Conservation (phyloP, 2,113 vertebrate species). For the Peromyscus leucopus region DNA sequence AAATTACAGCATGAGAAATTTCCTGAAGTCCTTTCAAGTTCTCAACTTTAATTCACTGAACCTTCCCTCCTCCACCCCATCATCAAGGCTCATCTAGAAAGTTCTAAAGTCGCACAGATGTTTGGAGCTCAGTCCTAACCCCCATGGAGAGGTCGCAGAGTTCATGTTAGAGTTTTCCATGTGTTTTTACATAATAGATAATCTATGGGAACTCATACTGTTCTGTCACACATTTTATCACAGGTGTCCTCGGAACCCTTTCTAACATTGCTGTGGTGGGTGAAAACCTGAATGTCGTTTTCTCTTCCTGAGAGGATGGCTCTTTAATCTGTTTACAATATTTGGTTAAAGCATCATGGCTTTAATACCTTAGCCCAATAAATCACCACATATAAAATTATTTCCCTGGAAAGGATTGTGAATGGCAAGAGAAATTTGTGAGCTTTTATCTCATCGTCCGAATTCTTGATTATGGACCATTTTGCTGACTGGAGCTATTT, state of each 20-base stretch:
- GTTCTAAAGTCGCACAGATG: background rate
- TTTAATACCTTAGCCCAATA: background rate
- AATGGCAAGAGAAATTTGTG: background rate
- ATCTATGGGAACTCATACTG: background rate
- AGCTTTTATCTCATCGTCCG: background rate
- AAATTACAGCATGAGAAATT: background rate
- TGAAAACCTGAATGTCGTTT: background rate
- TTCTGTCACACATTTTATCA: background rate
- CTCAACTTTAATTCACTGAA: background rate
- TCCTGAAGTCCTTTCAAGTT: background rate
- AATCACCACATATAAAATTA: background rate
- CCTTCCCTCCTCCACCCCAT: background rate
- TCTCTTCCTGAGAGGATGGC: background rate
- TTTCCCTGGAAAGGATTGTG: background rate
- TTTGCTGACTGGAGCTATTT: background rate
- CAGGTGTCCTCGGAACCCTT: background rate
- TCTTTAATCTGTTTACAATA: background rate
- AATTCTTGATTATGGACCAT: background rate
- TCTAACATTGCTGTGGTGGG: background rate
- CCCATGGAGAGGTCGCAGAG: background rate
- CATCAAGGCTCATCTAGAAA: background rate
- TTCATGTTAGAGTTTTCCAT: background rate
- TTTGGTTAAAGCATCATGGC: background rate
- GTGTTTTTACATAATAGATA: background rate
- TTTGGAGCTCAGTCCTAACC: background rate